These are phyloP conservation scores for Erithacus rubecula DNA, from an alignment of 2,797 vertebrate species.

Conservation along the genomic window DNA sequence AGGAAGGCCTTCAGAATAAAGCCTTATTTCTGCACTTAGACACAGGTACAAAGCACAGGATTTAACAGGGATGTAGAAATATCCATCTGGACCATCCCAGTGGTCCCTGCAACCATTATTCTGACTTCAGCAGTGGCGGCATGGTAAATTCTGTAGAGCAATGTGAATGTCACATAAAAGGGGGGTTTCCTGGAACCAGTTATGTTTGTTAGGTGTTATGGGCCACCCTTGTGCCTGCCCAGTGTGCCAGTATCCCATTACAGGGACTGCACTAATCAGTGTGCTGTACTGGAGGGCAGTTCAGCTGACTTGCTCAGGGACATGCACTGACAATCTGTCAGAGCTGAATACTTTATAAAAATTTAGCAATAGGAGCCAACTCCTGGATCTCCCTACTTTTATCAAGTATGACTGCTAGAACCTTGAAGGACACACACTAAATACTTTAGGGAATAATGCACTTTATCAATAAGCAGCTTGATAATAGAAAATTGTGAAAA, in stretches of 20 bases:
- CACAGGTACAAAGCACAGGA: not conserved
- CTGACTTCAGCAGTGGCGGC: not conserved
- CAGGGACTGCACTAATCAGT: not conserved
- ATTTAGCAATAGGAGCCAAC: not conserved
- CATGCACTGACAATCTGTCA: fast-evolving
- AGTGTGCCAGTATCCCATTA: not conserved
- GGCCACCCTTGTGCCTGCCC: fast-evolving
- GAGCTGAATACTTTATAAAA: not conserved
- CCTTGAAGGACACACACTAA: not conserved
- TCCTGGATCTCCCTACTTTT: not conserved
- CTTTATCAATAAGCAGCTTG: not conserved
- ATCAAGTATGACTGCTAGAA: not conserved
- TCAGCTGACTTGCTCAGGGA: not conserved
- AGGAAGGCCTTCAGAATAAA: not conserved
- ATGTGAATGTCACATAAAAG: not conserved
- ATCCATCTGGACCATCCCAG: not conserved
- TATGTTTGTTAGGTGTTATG: not conserved
- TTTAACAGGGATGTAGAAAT: not conserved
- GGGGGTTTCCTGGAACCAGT: not conserved
- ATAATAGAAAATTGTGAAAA: not conserved
- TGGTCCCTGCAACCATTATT: not conserved
- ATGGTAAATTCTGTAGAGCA: not conserved
- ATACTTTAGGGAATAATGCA: not conserved
- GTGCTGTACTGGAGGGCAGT: not conserved
- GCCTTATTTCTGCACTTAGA: not conserved